Evolutionary conservation across 2,888 invertebrate genomes (phyloP), one percentile per base, ranked within the genome.

Genomic region (Xestia sexstrigata): DNA sequence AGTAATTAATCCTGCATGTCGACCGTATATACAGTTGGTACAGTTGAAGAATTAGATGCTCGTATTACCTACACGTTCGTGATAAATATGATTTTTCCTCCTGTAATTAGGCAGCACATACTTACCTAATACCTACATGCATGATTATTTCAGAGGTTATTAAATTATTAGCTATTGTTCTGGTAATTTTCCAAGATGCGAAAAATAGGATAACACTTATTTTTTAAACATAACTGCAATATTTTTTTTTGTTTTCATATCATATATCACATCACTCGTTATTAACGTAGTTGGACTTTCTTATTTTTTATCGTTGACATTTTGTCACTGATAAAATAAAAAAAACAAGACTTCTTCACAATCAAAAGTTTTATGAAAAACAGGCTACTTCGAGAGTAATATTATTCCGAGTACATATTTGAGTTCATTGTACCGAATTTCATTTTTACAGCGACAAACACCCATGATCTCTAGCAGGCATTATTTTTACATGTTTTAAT

Each of bases 1-100:
- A 81, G 70, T 86, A 84, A 86, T 86, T 86, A 78, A 86, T 84
- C 62, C 35, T 71, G 67, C 78, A 83, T 70, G 82, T 82, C 77
- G 85, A 74, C 80, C 72, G 86, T 86, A n/a, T n/a, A n/a, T n/a
- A n/a, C n/a, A n/a, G n/a, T n/a, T n/a, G n/a, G n/a, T n/a, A 60
- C 26, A 75, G 55, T 65, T 47, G n/a, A 39, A 79, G 83, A 82
- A 86, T 83, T 74, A 71, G 72, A 82, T 70, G 52, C 66, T 86
- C 67, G 15, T 60, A 68, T 78, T 86, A 78, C 66, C 55, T 30
- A 85, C 62, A 81, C 15, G 72, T 79, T 78, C 79, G 83, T 65
- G 79, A 55, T 78, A 73, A 70, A 60, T 73, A 69, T 60, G 58
- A 78, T 78, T 86, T 83, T 86, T 78, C 58, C 86, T 70, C n/a